A percentile compares a stretch with the other conserved stretches of the same genome.
Evolutionary conservation across 2,888 invertebrate species (phyloP).

Genomic region (Drosophila limbata): DNA sequence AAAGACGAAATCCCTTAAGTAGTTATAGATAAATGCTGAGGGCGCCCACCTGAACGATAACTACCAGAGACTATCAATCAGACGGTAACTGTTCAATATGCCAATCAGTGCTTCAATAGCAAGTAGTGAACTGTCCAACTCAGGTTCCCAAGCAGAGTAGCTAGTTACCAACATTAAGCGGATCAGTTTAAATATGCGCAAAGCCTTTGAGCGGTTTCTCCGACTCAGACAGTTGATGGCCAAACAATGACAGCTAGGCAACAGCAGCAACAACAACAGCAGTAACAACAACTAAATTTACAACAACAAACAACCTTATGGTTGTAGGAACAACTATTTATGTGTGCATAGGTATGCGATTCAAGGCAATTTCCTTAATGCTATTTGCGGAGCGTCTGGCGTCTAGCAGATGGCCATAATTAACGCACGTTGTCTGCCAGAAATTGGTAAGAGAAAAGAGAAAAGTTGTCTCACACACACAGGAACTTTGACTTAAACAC

Average conservation of each 20-base stretch:
- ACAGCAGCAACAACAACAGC: constrained; percentile 26
- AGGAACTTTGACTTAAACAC: constrained; percentile 51
- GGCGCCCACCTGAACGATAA: background rate
- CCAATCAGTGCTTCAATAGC: constrained; percentile 53
- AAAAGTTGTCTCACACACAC: constrained; percentile 30
- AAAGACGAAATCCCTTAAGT: background rate
- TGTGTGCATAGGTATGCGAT: constrained; percentile 69
- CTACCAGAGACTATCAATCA: constrained; percentile 5
- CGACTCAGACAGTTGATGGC: constrained; percentile 59
- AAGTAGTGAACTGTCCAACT: constrained; percentile 19
- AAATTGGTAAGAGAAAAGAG: constrained; percentile 19
- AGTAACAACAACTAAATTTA: constrained; percentile 3
- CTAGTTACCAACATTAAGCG: constrained; percentile 47
- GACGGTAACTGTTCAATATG: constrained; percentile 33
- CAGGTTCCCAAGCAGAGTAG: constrained; percentile 9
- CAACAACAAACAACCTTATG: constrained; percentile 1
- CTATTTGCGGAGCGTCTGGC: constrained; percentile 67
- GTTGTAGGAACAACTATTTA: constrained; percentile 54
- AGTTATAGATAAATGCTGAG: background rate
- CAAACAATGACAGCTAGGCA: constrained; percentile 55
- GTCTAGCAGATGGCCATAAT: constrained; percentile 75
- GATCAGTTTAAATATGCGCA: constrained; percentile 62
- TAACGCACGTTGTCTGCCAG: constrained; percentile 76
- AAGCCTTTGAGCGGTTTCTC: constrained; percentile 74
- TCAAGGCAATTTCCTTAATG: constrained; percentile 77